phyloP scores from a whole-genome alignment of 2,888 invertebrate genomes.

The Blera fallax region DNA sequence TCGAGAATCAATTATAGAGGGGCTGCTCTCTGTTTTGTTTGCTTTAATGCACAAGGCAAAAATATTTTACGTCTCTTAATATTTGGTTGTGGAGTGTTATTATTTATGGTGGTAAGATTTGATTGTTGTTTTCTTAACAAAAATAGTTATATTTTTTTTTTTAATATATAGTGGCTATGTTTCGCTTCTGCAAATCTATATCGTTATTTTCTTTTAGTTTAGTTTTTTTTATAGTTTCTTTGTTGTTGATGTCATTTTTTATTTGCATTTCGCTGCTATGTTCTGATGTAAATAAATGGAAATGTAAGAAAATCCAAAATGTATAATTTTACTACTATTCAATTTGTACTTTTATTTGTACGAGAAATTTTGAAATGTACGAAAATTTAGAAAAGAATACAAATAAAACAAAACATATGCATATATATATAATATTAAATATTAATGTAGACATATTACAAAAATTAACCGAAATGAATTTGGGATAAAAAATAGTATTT shows the following conservation, averaged over 20 bases:
- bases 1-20: conserved; percentile 53
- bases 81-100: conserved; percentile 53
- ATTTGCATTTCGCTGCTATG: conserved; percentile 46
- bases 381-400: conserved; percentile 64
- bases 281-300: conserved; percentile 57
- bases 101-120: conserved; percentile 52
- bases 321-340: conserved; percentile 70
- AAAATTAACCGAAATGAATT: conserved; percentile 67
- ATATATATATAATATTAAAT: conserved; percentile 22
- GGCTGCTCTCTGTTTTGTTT: conserved; percentile 56
- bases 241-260: conserved; percentile 45
- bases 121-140: conserved; percentile 56
- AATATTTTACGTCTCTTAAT: conserved; percentile 39
- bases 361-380: conserved; percentile 64
- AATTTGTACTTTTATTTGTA: conserved; percentile 71
- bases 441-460: conserved; percentile 15
- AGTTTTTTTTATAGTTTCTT: conserved; percentile 11
- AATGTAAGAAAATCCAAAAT: conserved; percentile 67
- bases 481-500: conserved; percentile 60
- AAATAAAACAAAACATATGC: conserved; percentile 37
- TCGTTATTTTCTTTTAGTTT: conserved; percentile 66
- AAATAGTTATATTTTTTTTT: conserved; percentile 40
- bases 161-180: conserved; percentile 70
- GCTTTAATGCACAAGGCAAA: conserved; percentile 45
- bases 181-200: conserved; percentile 66